Percentiles rank a stretch among this genome's conserved stretches.
Evolutionary conservation across 2,113 vertebrate species (phyloP).

Genomic region (Dicerorhinus sumatrensis): DNA sequence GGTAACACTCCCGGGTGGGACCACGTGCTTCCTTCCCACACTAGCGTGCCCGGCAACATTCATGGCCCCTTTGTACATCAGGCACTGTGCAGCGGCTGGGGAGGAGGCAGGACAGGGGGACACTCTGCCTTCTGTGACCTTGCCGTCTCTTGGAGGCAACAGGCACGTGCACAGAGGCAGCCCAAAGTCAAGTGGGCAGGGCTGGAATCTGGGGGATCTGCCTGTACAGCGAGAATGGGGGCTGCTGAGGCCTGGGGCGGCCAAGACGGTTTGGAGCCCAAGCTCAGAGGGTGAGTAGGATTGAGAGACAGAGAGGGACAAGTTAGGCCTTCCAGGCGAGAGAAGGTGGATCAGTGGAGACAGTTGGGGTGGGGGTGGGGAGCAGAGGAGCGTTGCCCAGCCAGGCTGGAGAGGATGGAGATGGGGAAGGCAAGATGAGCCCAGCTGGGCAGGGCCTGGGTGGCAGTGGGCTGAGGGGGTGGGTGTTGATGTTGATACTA

Average conservation of each 20-base stretch:
- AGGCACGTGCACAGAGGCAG: neutral
- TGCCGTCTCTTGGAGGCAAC: neutral
- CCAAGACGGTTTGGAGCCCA: fast-evolving
- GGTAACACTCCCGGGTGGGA: neutral
- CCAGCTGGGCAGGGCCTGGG: neutral
- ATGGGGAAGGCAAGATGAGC: neutral
- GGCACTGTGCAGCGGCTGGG: neutral
- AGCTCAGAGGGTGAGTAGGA: neutral
- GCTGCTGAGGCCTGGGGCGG: neutral
- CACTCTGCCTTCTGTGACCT: neutral
- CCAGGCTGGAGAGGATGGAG: neutral
- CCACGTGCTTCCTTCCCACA: neutral
- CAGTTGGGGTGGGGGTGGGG: neutral
- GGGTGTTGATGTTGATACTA: neutral
- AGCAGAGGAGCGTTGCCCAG: neutral
- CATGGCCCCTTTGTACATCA: neutral
- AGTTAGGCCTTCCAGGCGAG: neutral
- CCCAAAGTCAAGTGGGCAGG: neutral
- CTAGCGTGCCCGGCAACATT: neutral
- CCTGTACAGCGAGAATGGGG: neutral
- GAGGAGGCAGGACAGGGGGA: neutral
- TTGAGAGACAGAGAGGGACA: neutral
- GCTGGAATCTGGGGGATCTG: neutral
- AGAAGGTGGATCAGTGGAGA: neutral
- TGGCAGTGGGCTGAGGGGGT: neutral